These are phyloP conservation scores for Pogoniulus pusillus DNA, from an alignment of 2,797 vertebrate species.

Conservation along the genomic window DNA sequence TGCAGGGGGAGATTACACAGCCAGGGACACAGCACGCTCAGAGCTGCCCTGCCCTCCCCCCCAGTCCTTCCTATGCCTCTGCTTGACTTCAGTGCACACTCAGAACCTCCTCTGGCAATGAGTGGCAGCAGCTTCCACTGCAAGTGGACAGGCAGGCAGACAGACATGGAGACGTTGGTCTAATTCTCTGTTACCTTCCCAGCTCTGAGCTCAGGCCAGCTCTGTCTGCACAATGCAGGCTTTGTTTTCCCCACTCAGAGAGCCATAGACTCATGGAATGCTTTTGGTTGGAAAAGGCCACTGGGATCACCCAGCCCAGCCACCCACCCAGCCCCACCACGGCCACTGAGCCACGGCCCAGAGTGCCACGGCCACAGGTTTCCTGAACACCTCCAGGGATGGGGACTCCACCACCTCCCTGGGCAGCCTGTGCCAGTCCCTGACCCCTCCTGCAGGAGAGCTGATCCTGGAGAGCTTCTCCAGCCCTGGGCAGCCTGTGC, in stretches of 20 bases:
- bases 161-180: background rate
- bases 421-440: too few relatives aligned
- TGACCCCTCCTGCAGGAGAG: too few relatives aligned
- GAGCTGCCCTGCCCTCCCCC: background rate
- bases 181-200: background rate
- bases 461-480: too few relatives aligned
- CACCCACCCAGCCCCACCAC: too few relatives aligned
- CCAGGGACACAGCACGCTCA: background rate
- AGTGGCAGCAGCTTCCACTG: background rate
- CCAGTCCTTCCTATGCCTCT: background rate
- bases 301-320: too few relatives aligned
- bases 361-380: too few relatives aligned
- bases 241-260: background rate
- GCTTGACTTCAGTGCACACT: background rate
- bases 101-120: background rate
- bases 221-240: background rate
- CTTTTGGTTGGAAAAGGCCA: too few relatives aligned
- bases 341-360: too few relatives aligned
- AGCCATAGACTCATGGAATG: too few relatives aligned
- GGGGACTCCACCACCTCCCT: too few relatives aligned
- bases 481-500: too few relatives aligned
- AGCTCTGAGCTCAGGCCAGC: background rate
- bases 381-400: too few relatives aligned
- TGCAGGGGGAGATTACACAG: background rate
- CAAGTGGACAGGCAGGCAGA: background rate